Evolutionary conservation across 2,797 vertebrate genomes (phyloP).

Genomic region (Aplochiton taeniatus): DNA sequence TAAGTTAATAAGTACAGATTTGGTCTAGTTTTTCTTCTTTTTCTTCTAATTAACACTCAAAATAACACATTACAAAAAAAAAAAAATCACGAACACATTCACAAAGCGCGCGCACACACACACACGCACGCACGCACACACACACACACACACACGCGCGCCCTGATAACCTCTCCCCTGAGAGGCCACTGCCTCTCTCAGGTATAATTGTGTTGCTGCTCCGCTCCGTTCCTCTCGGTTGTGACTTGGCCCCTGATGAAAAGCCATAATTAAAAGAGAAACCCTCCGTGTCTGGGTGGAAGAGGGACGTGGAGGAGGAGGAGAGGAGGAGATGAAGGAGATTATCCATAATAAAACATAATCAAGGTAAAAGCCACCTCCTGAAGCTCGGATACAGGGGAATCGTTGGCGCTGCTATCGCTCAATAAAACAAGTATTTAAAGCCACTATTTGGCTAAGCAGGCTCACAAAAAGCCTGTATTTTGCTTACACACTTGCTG

Average conservation of each 20-base stretch:
- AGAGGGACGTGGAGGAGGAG: background rate
- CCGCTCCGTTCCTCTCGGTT: slow-evolving; percentile 47
- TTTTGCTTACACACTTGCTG: slow-evolving; percentile 42
- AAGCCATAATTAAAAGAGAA: slow-evolving; percentile 66
- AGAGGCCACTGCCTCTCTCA: slow-evolving; percentile 39
- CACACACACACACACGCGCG: slow-evolving; percentile 15
- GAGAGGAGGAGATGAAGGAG: slow-evolving; percentile 31
- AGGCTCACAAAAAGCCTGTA: slow-evolving; percentile 61
- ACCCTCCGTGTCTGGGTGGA: slow-evolving; percentile 17
- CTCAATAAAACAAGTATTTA: slow-evolving; percentile 45
- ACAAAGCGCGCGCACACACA: slow-evolving; percentile 2
- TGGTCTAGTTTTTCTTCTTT: too few relatives aligned
- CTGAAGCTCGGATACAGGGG: slow-evolving; percentile 58
- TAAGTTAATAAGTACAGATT: too few relatives aligned
- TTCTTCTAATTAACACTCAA: background rate
- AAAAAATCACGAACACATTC: slow-evolving; percentile 9
- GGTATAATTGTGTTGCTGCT: slow-evolving; percentile 66
- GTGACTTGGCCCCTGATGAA: slow-evolving; percentile 59
- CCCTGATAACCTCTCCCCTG: slow-evolving; percentile 38
- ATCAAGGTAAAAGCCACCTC: slow-evolving; percentile 55
- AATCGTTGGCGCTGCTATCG: slow-evolving; percentile 58
- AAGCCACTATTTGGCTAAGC: slow-evolving; percentile 61
- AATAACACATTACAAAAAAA: slow-evolving; percentile 26
- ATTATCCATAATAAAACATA: slow-evolving; percentile 58
- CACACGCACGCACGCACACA: slow-evolving; percentile 4